Conservation (phyloP, 2,113 vertebrate genomes). For the Etia nguti region DNA sequence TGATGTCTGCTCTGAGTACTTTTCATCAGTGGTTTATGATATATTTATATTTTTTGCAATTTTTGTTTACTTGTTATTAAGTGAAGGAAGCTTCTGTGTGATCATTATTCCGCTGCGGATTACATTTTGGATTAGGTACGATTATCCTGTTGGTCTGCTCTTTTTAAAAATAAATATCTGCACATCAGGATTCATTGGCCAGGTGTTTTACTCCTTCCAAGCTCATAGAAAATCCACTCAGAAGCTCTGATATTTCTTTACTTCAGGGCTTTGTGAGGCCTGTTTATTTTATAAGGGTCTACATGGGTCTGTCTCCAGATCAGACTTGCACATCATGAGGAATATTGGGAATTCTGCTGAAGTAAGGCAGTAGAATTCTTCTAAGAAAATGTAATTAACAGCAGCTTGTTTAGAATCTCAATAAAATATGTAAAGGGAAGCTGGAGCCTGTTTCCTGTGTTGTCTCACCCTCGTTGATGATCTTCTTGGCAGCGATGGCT, state of each 20-base stretch:
- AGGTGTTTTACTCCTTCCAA: not conserved
- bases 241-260: not conserved
- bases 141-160: not conserved
- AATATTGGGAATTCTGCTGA: not conserved
- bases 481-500: slow-evolving; percentile 86
- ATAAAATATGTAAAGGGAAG: not conserved
- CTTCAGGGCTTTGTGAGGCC: not conserved
- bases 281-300: not conserved
- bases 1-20: no score
- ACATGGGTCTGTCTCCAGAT: not conserved
- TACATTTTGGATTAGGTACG: not conserved
- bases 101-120: not conserved
- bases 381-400: not conserved
- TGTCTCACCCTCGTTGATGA: slow-evolving; percentile 87
- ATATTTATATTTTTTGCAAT: not conserved
- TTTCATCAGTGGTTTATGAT: not conserved
- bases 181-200: not conserved
- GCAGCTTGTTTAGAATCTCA: not conserved
- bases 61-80: not conserved
- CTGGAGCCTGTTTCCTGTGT: not conserved
- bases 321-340: not conserved
- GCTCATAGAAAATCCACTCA: not conserved
- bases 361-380: not conserved
- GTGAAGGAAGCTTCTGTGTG: not conserved
- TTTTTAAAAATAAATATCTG: not conserved